phyloP scores from a whole-genome alignment of 2,113 vertebrate species.

The Phaethornis superciliosus region DNA sequence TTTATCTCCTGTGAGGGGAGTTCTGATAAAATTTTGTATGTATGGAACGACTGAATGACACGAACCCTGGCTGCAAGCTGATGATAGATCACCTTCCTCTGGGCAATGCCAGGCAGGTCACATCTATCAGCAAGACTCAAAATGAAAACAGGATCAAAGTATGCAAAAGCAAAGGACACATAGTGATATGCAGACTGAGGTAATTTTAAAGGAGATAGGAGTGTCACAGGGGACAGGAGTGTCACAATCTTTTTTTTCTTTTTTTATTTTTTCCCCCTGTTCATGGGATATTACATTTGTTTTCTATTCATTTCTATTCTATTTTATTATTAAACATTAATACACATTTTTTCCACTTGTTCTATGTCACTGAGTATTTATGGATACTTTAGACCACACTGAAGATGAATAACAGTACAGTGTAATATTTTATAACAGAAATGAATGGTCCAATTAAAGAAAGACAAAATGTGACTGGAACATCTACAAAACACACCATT shows the following conservation, averaged over 20 bases:
- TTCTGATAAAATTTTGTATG: conserved; percentile 16
- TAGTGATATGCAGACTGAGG: neutral
- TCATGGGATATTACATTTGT: neutral
- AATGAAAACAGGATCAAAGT: neutral
- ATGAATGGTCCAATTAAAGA: neutral
- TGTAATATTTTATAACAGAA: neutral
- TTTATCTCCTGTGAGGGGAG: neutral
- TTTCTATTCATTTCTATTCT: neutral
- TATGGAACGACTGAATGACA: neutral
- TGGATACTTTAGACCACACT: neutral
- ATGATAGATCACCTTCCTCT: conserved; percentile 20
- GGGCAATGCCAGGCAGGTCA: neutral
- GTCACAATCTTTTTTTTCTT: too few species aligned
- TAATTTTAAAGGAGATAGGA: neutral
- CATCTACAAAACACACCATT: neutral
- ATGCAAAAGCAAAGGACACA: neutral
- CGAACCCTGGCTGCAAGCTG: neutral
- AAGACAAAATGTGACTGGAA: neutral
- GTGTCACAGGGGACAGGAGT: neutral
- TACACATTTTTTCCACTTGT: neutral
- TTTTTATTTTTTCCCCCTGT: neutral
- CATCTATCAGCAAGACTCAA: neutral
- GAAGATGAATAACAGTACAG: neutral
- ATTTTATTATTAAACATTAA: neutral
- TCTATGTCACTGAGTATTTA: conserved; percentile 1